Evolutionary conservation across 1,140 invertebrate species (phyloP).

Genomic region (Cephus cinctus): DNA sequence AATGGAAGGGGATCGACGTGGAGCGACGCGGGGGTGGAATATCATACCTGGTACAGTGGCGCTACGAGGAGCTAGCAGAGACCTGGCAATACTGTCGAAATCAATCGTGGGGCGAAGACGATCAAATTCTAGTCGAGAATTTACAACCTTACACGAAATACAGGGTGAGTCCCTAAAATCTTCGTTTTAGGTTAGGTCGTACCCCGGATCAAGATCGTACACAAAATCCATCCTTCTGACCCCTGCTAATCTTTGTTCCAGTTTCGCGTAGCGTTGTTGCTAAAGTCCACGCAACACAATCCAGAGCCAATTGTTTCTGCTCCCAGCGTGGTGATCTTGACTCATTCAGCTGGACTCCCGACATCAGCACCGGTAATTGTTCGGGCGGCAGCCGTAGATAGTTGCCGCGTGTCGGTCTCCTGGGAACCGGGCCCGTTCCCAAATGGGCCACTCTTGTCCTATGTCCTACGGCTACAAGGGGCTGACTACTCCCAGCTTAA

Average conservation of each 20-base stretch:
- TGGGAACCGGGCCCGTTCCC: constrained; percentile 85
- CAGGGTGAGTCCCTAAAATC: constrained; percentile 62
- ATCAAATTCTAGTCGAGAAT: constrained; percentile 70
- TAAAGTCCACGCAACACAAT: constrained; percentile 61
- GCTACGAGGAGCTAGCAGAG: constrained; percentile 66
- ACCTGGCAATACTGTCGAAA: constrained; percentile 75
- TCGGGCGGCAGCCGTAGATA: constrained; percentile 76
- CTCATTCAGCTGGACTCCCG: constrained; percentile 70
- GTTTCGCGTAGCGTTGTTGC: constrained; percentile 78
- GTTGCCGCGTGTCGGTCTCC: constrained; percentile 78
- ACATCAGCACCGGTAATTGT: constrained; percentile 72
- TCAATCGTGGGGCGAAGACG: constrained; percentile 65
- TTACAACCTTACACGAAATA: constrained; percentile 88
- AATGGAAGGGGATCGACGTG: constrained; percentile 67
- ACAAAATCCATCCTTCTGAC: no score
- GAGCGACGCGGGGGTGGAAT: constrained; percentile 51
- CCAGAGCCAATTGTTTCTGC: constrained; percentile 75
- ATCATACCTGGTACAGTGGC: constrained; percentile 73
- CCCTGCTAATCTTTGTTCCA: constrained; percentile 61
- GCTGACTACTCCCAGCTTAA: constrained; percentile 66
- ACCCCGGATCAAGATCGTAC: no score
- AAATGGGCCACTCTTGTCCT: constrained; percentile 84
- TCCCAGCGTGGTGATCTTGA: constrained; percentile 79
- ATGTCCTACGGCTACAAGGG: constrained; percentile 66
- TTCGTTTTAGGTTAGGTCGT: background rate